Evolutionary conservation across 2,888 invertebrate species (phyloP).

Genomic region (Andrena trimmerana): DNA sequence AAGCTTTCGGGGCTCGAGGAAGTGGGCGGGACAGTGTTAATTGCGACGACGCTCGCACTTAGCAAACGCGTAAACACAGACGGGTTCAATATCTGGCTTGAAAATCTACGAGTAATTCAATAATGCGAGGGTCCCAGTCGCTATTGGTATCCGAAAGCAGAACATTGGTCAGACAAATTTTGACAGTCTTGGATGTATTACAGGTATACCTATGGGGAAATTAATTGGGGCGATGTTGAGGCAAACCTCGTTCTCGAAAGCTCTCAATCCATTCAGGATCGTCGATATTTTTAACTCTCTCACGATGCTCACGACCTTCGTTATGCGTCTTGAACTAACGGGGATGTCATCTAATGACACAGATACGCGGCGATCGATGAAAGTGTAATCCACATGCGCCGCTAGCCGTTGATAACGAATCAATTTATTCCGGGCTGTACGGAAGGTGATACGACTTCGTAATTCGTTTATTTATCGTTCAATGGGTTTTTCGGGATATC

Average conservation of each 20-base stretch:
- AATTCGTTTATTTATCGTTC: constrained; percentile 60
- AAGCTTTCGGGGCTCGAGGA: neutral
- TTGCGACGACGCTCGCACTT: constrained; percentile 24
- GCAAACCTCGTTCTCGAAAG: no score
- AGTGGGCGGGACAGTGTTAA: constrained; percentile 6
- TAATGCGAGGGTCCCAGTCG: no score
- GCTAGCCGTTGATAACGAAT: constrained; percentile 39
- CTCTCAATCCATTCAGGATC: no score
- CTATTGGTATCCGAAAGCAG: no score
- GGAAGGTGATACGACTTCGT: constrained; percentile 45
- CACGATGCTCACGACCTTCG: neutral
- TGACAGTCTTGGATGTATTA: no score
- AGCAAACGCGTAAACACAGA: neutral
- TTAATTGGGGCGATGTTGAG: no score
- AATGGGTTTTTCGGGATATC: constrained; percentile 24
- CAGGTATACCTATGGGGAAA: no score
- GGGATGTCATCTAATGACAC: constrained; percentile 29
- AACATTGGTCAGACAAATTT: no score
- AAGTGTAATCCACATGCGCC: constrained; percentile 38
- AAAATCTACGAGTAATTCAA: neutral
- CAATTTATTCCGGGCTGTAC: constrained; percentile 49
- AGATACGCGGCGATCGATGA: constrained; percentile 16
- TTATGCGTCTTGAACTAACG: neutral
- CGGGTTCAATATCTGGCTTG: neutral
- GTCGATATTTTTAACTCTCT: no score